Conservation (phyloP, 2,888 invertebrate genomes). For the Empis livida region DNA sequence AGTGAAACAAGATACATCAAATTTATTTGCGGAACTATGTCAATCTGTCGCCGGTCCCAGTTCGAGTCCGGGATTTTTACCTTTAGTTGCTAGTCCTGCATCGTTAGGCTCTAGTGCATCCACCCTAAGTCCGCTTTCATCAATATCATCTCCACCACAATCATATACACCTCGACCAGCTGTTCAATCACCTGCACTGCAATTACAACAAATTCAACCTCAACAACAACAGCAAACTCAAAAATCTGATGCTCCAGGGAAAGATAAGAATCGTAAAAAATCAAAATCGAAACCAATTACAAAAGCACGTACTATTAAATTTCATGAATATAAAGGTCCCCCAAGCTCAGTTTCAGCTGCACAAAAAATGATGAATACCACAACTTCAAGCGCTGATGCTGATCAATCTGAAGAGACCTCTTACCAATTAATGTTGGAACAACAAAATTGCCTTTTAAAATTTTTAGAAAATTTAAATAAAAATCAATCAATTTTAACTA, state of each 20-base stretch:
- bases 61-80: slow-evolving; percentile 36
- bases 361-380: slow-evolving; percentile 47
- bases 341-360: slow-evolving; percentile 52
- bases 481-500: slow-evolving; percentile 66
- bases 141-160: slow-evolving; percentile 48
- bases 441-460: slow-evolving; percentile 77
- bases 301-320: slow-evolving; percentile 83
- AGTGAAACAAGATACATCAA: slow-evolving; percentile 33
- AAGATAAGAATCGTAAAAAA: slow-evolving; percentile 71
- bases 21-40: slow-evolving; percentile 46
- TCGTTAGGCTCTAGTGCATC: slow-evolving; percentile 49
- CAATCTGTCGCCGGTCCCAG: slow-evolving; percentile 40
- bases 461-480: slow-evolving; percentile 73
- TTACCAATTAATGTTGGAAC: slow-evolving; percentile 82
- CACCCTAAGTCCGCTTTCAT: slow-evolving; percentile 53
- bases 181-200: slow-evolving; percentile 36
- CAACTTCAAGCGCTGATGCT: slow-evolving; percentile 30
- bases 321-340: slow-evolving; percentile 93
- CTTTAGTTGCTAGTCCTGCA: slow-evolving; percentile 38
- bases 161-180: slow-evolving; percentile 42
- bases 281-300: slow-evolving; percentile 67
- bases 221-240: slow-evolving; percentile 27
- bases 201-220: slow-evolving; percentile 29
- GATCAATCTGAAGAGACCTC: slow-evolving; percentile 51
- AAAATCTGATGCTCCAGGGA: slow-evolving; percentile 49